Evolutionary conservation across 2,797 vertebrate species (phyloP), one percentile per base, ranked within the genome.

Genomic region (Todus mexicanus): DNA sequence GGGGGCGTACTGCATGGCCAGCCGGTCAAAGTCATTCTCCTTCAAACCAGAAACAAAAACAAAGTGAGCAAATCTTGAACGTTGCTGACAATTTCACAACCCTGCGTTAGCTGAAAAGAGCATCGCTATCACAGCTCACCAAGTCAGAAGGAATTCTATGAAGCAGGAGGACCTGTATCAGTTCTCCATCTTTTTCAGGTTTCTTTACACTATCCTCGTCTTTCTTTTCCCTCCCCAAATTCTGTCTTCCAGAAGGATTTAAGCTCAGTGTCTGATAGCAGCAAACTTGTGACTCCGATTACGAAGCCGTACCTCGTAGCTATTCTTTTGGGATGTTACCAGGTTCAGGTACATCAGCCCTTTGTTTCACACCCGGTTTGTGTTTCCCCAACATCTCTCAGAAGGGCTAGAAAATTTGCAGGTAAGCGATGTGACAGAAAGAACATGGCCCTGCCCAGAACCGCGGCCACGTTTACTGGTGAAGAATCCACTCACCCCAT

Each of bases 11-110:
- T 99, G 99, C 96, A 99, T 96, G 12, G 95, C 96, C 47, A 99
- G 98, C 47, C 99, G 98, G 95, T 99, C 99, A 90, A 99, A 99
- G 89, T 99, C 99, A 15, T 99, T 98, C 96, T 99, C 99, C 99
- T 99, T 95, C 18, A 73, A 79, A 64, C 7, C 85, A 85, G 37
- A 61, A 89, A 73, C 18, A 57, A 29, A 45, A 23, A 20, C 0
- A 22, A 48, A 56, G 18, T 8, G 21, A 84, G 63, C 12, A 35
- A 8, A 26, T 4, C n/a, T 53, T 12, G 15, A 61, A 37, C 25
- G 8, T 29, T 1, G 11, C 53, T 10, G 23, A 19, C 8, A 26
- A 5, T 8, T 3, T 12, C 27, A 11, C 3, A 22, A 40, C 29
- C 1, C 42, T 12, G 9, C 21, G 1, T 6, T 3, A 21, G 38